phyloP scores from a whole-genome alignment of 2,888 invertebrate species.

The Amblyjoppa proteus region DNA sequence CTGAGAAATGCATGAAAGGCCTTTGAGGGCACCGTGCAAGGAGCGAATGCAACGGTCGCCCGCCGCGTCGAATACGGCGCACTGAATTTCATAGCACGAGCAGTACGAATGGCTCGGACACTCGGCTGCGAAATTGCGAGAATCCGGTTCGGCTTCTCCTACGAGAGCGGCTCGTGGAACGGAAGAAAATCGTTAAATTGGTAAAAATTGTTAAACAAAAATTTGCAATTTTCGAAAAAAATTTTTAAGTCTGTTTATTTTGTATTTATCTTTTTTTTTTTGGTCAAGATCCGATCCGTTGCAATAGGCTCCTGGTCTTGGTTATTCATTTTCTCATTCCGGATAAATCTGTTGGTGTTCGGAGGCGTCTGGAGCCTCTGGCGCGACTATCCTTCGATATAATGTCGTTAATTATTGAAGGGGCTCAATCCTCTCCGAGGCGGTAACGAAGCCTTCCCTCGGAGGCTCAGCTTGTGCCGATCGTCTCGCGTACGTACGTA shows the following conservation, averaged over 20 bases:
- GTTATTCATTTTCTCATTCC: constrained; percentile 14
- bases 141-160: constrained; percentile 35
- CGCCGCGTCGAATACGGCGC: constrained; percentile 39
- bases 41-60: constrained; percentile 46
- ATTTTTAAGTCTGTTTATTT: neutral
- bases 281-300: neutral
- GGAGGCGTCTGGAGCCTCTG: constrained; percentile 26
- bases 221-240: neutral
- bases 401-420: neutral
- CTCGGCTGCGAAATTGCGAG: constrained; percentile 33
- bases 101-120: constrained; percentile 40
- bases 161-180: constrained; percentile 18
- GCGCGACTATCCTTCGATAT: constrained; percentile 43
- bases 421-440: neutral
- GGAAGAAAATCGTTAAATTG: neutral
- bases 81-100: neutral
- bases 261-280: neutral
- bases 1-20: constrained; percentile 64
- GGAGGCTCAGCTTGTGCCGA: constrained; percentile 8
- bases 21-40: constrained; percentile 49
- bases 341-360: constrained; percentile 48
- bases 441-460: constrained; percentile 43
- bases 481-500: constrained; percentile 47
- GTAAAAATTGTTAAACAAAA: neutral
- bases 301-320: constrained; percentile 15